Conservation (phyloP, 2,113 vertebrate species). For the Cyanoramphus novaezelandiae region DNA sequence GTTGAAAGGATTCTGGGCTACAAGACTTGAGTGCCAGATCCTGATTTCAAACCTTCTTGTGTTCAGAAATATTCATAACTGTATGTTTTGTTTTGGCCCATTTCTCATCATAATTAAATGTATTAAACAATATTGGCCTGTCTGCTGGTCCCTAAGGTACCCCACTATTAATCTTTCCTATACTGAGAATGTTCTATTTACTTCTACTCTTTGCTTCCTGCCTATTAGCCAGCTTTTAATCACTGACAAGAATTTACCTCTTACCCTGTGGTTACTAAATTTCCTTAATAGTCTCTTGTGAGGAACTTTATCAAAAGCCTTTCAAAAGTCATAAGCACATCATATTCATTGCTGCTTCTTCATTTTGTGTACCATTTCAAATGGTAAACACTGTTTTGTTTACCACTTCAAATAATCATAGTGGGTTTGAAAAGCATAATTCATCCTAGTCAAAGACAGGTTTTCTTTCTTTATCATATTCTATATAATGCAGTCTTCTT, state of each 20-base stretch:
- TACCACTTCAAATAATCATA: slow-evolving; percentile 1
- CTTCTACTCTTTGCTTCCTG: slow-evolving; percentile 14
- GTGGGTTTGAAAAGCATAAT: background rate
- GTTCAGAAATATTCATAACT: background rate
- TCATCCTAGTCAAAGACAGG: background rate
- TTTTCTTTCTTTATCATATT: background rate
- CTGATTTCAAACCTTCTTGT: background rate
- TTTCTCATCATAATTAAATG: background rate
- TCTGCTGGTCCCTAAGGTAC: slow-evolving; percentile 3
- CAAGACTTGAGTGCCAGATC: background rate
- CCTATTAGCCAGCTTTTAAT: slow-evolving; percentile 40
- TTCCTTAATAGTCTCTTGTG: slow-evolving; percentile 41
- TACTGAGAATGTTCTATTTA: background rate
- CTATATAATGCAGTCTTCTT: background rate
- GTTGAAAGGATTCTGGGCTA: background rate
- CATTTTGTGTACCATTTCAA: background rate
- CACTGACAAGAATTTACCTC: slow-evolving; percentile 20
- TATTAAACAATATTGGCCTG: slow-evolving; percentile 12
- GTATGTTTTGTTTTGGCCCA: background rate
- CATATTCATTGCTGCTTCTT: background rate
- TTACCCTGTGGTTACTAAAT: slow-evolving; percentile 38
- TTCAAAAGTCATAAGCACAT: slow-evolving; percentile 3
- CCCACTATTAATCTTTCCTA: background rate
- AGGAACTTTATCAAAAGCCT: slow-evolving; percentile 42
- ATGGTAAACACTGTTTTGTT: background rate